Evolutionary conservation across 2,113 vertebrate species (phyloP), one percentile per base, ranked within the genome.

Genomic region (Rattus rattus): DNA sequence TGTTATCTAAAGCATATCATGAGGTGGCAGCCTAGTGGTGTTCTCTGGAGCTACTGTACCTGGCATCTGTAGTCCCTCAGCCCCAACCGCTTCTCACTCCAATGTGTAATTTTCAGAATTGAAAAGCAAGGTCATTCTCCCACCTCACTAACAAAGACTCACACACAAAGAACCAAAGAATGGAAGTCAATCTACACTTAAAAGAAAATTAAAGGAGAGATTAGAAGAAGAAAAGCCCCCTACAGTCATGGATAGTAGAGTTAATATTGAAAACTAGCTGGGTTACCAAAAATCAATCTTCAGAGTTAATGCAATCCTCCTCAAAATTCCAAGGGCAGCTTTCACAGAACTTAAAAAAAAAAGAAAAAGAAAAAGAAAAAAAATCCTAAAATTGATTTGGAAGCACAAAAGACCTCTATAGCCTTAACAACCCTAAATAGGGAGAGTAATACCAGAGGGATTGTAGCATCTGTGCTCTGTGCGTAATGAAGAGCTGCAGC

Each of bases 61-160:
- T 93, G 47, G n/a, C 26, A 72, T 67, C 6, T 14, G 28, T 24
- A 39, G 65, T 7, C 33, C 49, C 36, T 73, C 14, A 84, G 33
- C 26, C 22, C 84, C 24, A 24, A 5, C 1, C 36, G 84, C 56
- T 96, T 85, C 59, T 91, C 19, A 88, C 59, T 86, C 88, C 63
- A 73, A 69, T 70, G 30, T 84, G 76, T 76, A 84, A 86, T 77
- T 88, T 91, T 94, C 63, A 83, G 3, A 79, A 79, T 10, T 79
- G 49, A 52, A 54, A 80, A 54, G 49, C 49, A 80, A 36, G 52
- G 28, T 80, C 17, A 80, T 33, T 56, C 52, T 20, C 9, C 4
- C 52, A 54, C 77, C 30, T 80, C 49, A 36, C 49, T 22, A 80
- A 14, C 26, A 77, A 77, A 77, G 75, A 77, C 47, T 49, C 75